Conservation (phyloP, 2,888 invertebrate species). For the Halocaridina rubra region DNA sequence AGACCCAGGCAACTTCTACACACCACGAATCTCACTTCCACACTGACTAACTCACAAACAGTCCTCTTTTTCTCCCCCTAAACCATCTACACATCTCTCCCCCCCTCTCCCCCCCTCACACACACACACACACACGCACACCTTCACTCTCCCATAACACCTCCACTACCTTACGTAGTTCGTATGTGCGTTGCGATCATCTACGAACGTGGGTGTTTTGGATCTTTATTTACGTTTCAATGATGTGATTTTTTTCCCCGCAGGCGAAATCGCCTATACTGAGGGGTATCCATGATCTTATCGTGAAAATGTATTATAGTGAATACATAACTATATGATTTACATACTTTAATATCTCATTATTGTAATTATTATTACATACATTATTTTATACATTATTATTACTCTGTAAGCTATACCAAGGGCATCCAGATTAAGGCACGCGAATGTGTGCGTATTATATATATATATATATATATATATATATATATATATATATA, state of each 20-base stretch:
- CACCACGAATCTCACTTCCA: constrained; percentile 40
- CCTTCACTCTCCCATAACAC: background rate
- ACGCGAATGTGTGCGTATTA: background rate
- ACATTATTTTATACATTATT: no score
- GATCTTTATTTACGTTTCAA: background rate
- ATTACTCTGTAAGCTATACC: background rate
- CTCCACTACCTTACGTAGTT: no score
- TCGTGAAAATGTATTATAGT: no score
- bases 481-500: no score
- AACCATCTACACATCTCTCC: background rate
- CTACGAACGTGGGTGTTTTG: background rate
- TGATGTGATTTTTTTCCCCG: background rate
- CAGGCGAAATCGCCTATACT: no score
- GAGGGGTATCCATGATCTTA: no score
- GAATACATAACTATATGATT: no score
- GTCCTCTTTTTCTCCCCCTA: background rate
- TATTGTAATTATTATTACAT: no score
- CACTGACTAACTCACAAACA: constrained; percentile 44
- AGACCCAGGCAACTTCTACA: constrained; percentile 8
- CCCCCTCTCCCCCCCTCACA: background rate
- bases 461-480: no score
- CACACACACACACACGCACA: background rate
- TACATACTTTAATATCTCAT: no score
- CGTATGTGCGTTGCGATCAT: no score
- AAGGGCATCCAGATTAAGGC: background rate